Base-by-base conservation (phyloP, 2,113 vertebrate genomes). In the Edolisoma coerulescens region DNA sequence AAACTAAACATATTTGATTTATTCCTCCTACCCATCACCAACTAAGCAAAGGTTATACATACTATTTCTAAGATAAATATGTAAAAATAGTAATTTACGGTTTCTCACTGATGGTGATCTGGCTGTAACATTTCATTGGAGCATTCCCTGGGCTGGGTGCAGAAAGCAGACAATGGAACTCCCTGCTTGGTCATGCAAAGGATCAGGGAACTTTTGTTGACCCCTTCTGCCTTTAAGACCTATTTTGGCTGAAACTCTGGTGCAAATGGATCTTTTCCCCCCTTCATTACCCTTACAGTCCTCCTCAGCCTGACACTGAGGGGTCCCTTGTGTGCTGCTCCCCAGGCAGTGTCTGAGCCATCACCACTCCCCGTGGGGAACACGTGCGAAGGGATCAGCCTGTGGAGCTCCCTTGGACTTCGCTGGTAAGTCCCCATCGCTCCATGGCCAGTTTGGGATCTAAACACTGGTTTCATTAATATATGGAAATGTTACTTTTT, bases 281-380 rank as follows among this genome's bases (percentile, higher is more conserved):
- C n/a, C 65, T 56, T 4, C 1, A 0, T 35, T 4, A 5, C 37
- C 27, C 0, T 0, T 9, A 0, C 3, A 13, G 24, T 28, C 24
- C 42, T 50, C 41, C 10, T 24, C 69, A 49, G 82, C 73, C 85
- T 26, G 26, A 5, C 47, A 0, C 16, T 2, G 3, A 3, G 4
- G 3, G 12, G 12, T 11, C 3, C 12, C 23, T 5, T 0, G 5
- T 1, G 45, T 47, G 89, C 67, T 56, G 50, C 6, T 52, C 50
- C 49, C 19, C 4, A 8, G 1, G 23, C 15, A 13, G 8, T 1
- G 42, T 32, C 5, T 4, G 42, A 2, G 13, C 42, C 35, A 6
- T 5, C 52, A 1, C 45, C 3, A 0, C 41, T 5, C 37, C 26
- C 75, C 11, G 0, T 0, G 4, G 27, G 78, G 24, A 39, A 1